Conservation (phyloP, 2,888 invertebrate species). For the Tenodera sinensis region DNA sequence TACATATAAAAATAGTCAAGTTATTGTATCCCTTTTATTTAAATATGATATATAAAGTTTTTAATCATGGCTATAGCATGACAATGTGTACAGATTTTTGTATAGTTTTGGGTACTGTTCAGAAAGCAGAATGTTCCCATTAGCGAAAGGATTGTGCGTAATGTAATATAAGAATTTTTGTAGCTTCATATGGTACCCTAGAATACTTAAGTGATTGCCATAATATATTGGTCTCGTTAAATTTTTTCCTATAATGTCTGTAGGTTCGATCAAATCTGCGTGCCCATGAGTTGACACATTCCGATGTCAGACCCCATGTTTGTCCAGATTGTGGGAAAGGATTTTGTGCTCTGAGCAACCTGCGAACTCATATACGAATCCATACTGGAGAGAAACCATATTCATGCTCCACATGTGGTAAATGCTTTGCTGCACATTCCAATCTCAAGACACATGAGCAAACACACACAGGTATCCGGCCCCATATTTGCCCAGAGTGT, state of each 20-base stretch:
- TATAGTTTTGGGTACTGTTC: too few species aligned
- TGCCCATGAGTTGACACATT: not conserved
- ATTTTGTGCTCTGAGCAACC: not conserved
- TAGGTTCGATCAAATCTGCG: not conserved
- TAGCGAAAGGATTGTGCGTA: too few species aligned
- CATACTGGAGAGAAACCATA: conserved; percentile 11
- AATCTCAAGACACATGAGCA: conserved; percentile 5
- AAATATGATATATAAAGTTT: too few species aligned
- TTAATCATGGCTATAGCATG: too few species aligned
- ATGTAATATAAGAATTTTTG: too few species aligned
- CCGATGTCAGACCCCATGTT: not conserved
- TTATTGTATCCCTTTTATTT: too few species aligned
- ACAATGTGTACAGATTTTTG: too few species aligned
- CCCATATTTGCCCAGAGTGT: not conserved
- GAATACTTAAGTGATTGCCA: too few species aligned
- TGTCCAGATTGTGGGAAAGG: conserved; percentile 1
- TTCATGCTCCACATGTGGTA: not conserved
- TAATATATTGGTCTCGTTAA: too few species aligned
- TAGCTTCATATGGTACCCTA: too few species aligned
- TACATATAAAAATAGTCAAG: too few species aligned
- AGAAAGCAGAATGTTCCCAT: too few species aligned
- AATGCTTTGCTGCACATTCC: not conserved
- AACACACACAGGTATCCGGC: not conserved
- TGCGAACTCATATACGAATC: not conserved
- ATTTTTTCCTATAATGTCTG: not conserved